phyloP scores from a whole-genome alignment of 2,797 vertebrate genomes.

The Bufotes viridis region DNA sequence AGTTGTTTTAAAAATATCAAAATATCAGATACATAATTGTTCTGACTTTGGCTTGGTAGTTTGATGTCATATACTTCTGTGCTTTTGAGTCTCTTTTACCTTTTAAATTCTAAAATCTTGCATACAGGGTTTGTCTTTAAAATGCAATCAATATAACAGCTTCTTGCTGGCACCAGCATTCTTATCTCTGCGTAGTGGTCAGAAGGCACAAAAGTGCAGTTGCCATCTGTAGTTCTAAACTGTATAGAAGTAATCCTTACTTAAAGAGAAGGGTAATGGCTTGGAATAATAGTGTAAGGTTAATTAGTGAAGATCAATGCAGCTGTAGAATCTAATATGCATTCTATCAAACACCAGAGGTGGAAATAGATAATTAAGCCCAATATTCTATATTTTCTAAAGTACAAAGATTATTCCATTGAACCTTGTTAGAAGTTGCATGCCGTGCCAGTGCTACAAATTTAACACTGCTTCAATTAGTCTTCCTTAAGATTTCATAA shows the following conservation, averaged over 20 bases:
- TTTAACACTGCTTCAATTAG: not conserved
- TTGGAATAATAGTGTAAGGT: slow-evolving; percentile 61
- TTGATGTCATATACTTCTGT: not conserved
- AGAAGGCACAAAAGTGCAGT: slow-evolving; percentile 52
- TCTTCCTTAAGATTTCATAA: not conserved
- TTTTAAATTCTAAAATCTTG: slow-evolving; percentile 17
- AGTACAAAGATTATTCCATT: slow-evolving; percentile 42
- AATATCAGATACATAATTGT: too few species aligned
- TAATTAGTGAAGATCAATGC: slow-evolving; percentile 61
- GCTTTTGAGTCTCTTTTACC: not conserved
- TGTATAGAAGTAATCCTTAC: slow-evolving; percentile 48
- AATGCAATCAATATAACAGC: slow-evolving; percentile 38
- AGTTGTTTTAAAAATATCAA: not conserved
- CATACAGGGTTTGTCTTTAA: slow-evolving; percentile 32
- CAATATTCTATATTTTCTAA: slow-evolving; percentile 47
- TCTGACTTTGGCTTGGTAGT: too few species aligned
- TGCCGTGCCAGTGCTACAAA: not conserved
- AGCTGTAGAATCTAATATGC: slow-evolving; percentile 51
- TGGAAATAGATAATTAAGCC: slow-evolving; percentile 57
- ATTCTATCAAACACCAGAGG: slow-evolving; percentile 52
- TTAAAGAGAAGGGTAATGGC: slow-evolving; percentile 57
- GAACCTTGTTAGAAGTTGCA: slow-evolving; percentile 27
- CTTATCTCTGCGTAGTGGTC: slow-evolving; percentile 52
- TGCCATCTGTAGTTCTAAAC: slow-evolving; percentile 53
- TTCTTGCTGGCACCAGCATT: slow-evolving; percentile 39